Base-by-base conservation (phyloP, 2,888 invertebrate genomes). In the Pantelozetes paolii region DNA sequence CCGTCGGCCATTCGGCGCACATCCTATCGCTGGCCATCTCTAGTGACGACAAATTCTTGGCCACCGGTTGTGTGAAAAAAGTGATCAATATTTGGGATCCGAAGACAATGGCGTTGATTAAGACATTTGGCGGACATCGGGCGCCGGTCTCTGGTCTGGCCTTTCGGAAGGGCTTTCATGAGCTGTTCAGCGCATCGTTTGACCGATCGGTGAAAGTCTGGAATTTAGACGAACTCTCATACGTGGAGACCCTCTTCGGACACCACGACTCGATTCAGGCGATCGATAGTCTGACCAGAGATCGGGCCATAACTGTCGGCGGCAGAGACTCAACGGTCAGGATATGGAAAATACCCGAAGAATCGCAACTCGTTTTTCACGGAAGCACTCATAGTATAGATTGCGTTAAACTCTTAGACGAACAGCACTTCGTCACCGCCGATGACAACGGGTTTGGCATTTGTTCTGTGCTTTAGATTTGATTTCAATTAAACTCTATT, bases 261-360 rank as follows among this genome's bases (percentile, higher is more conserved):
- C 98, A 99, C 83, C 92, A 95, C 82, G 89, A 90, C 79, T 85
- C 86, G 1, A 88, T 98, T 11, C 90, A 91, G 5, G 88, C 89
- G 11, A 90, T 99, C 77, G 97, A 97, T 84, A 89, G 93, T 13
- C 84, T 97, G 75, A 86, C 74, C 26, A 75, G 74, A 54, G 96
- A 97, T 80, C 85, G 94, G 77, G 91, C 91, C 5, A 86, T 98
- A 15, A 92, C 95, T 0, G 87, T 91, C 23, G 97, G 98, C 20
- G 94, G 96, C 3, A 86, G 89, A 76, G 98, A 99, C 81, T 87
- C 88, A 54, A 87, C 91, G 1, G 84, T 96, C 23, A 86, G 97
- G 78, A 87, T 99, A 79, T 99, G 98, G 97, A 98, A 99, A 83
- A 90, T 99, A 74, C 88, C 90, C 0, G 97, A 98, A 84, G 98